Evolutionary conservation across 2,888 invertebrate genomes (phyloP).

Genomic region (Oxystoma pomonae): DNA sequence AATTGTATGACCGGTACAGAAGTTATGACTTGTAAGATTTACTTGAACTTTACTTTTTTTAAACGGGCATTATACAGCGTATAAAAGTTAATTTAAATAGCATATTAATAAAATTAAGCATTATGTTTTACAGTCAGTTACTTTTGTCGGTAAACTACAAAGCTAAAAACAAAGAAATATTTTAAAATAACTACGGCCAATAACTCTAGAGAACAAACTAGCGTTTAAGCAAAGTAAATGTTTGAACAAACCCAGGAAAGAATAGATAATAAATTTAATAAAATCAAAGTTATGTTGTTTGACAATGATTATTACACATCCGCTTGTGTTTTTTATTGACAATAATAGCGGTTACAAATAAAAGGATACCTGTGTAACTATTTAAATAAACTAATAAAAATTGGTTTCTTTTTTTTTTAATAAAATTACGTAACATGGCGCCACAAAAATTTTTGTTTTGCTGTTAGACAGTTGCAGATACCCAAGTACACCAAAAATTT

Average conservation of each 20-base stretch:
- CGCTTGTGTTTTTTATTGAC: not conserved
- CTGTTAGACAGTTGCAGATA: too few relatives aligned
- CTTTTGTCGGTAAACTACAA: not conserved
- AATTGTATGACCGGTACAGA: too few relatives aligned
- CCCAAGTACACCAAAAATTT: too few relatives aligned
- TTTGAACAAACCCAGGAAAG: not conserved
- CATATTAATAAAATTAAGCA: too few relatives aligned
- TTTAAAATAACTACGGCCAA: not conserved
- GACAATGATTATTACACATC: not conserved
- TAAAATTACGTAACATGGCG: not conserved
- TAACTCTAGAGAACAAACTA: not conserved
- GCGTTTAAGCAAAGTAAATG: not conserved
- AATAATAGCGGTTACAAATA: not conserved
- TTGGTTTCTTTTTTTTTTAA: not conserved
- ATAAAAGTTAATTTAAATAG: too few relatives aligned
- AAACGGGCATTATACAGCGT: too few relatives aligned
- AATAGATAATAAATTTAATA: not conserved
- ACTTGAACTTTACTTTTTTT: too few relatives aligned
- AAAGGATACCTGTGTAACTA: not conserved
- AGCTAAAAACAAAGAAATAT: not conserved
- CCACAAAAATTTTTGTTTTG: not conserved
- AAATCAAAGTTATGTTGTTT: not conserved
- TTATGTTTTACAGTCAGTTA: too few relatives aligned
- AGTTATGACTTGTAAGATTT: too few relatives aligned
- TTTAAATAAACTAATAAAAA: not conserved